Evolutionary conservation across 2,797 vertebrate genomes (phyloP), one percentile per base, ranked within the genome.

Genomic region (Poeciliopsis turneri): DNA sequence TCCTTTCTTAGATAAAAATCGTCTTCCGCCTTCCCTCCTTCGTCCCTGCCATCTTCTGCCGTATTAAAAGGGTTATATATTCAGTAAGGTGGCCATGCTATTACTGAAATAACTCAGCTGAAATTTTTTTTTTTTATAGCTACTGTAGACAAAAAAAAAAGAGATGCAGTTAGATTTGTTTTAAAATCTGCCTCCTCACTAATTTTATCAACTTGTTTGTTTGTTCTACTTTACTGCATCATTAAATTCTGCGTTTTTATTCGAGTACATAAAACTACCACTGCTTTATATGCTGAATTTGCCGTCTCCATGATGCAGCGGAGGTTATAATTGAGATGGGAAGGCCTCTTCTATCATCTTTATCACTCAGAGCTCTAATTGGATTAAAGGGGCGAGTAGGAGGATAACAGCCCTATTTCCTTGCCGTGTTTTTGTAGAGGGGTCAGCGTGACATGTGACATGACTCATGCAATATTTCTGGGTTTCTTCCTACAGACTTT

Each of bases 1-100:
- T 90, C 80, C 89, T 90, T 88, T 80, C 82, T 88, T 78, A 91
- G 94, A 96, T 95, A 94, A 94, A 92, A 90, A 94, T 94, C 89
- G 28, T 82, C 88, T 80, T 77, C 81, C 82, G 49, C 57, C 55
- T 68, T 80, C 87, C 86, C 80, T 78, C 83, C 77, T 84, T 84
- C 77, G 80, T 81, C 89, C 64, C 82, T 87, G 87, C 85, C 92
- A 90, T 90, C 78, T 79, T 86, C 87, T 88, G 84, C 89, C 73
- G 84, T 91, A 91, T 92, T 92, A 90, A 94, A 92, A 88, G 70
- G 86, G 79, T 89, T 93, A 93, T 90, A 93, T 89, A 94, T 94
- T 91, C 87, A 89, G 77, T 79, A 87, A 82, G 82, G 81, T 86
- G 90, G 88, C 46, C 85, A 90, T 82, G 84, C 85, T 80, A 88